A percentile compares a stretch with the other conserved stretches of the same genome.
Evolutionary conservation across 2,888 invertebrate species (phyloP).

Genomic region (Tholera decimalis): DNA sequence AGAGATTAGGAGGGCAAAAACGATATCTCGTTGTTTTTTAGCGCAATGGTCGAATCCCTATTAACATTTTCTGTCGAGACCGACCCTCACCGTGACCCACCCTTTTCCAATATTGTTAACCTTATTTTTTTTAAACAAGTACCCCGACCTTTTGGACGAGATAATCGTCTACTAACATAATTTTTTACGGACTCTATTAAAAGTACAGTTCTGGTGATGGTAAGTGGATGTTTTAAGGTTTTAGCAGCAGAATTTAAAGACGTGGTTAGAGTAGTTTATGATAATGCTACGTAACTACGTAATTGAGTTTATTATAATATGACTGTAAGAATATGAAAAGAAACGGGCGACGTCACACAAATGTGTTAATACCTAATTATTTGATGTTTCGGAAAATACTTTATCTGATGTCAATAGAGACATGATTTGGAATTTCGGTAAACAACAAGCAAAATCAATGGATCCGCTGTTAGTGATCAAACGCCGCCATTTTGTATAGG

Average conservation of each 20-base stretch:
- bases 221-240: not conserved
- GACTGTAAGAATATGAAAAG: no score
- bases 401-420: no score
- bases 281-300: no score
- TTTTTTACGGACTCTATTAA: constrained; percentile 47
- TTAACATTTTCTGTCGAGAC: constrained; percentile 78
- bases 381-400: no score
- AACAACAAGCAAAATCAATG: no score
- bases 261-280: no score
- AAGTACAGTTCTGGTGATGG: constrained; percentile 33
- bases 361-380: no score
- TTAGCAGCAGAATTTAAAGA: not conserved
- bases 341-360: no score
- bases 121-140: constrained; percentile 68
- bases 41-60: constrained; percentile 79
- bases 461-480: no score
- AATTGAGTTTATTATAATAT: no score
- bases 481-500: no score
- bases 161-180: constrained; percentile 56
- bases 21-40: constrained; percentile 81
- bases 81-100: constrained; percentile 65
- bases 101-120: constrained; percentile 74
- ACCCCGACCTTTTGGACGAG: constrained; percentile 28
- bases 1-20: constrained; percentile 82
- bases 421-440: no score